Evolutionary conservation across 2,888 invertebrate genomes (phyloP), one percentile per base, ranked within the genome.

Genomic region (Sacculina carcini): DNA sequence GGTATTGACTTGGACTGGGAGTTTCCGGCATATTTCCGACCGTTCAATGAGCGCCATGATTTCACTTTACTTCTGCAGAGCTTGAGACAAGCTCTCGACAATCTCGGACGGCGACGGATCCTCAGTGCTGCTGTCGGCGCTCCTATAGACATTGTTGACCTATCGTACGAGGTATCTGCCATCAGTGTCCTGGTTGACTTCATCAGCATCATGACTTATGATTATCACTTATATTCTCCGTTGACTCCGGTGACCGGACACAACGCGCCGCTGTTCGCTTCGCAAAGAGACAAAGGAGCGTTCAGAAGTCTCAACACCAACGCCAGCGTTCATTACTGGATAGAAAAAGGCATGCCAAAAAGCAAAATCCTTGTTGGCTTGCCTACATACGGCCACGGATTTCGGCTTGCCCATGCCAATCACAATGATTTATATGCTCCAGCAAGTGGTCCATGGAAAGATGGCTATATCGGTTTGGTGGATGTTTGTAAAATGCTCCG

Each of bases 401-500:
- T 26, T 26, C 14, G 12, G 16, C 44, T 44, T 26, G 16, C 6
- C 28, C 3, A 28, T 19, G 9, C 28, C 2, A 5, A 7, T 19
- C 2, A 3, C 3, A n/a, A 44, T 19, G 28, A 4, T 3, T 16
- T 28, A 10, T 28, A 28, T 19, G 26, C 44, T 2, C 44, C 44
- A 2, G 26, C 44, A 3, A 7, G 9, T 1, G 44, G 44, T 3
- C 44, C 26, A 3, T 44, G 44, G 42, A 19, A 7, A 2, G 60
- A 65, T 39, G 86, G 86, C 12, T 85, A 80, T 63, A 73, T 75
- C 1, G 69, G 73, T 51, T 85, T 78, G 62, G 68, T 74, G 0
- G 74, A 75, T 53, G 68, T 78, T 23, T 86, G 86, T 59, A 63
- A 67, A 53, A 81, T 80, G 62, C 64, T 77, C 14, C 63, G 67